Evolutionary conservation across 2,797 vertebrate species (phyloP), one percentile per base, ranked within the genome.

Genomic region (Xenops minutus): DNA sequence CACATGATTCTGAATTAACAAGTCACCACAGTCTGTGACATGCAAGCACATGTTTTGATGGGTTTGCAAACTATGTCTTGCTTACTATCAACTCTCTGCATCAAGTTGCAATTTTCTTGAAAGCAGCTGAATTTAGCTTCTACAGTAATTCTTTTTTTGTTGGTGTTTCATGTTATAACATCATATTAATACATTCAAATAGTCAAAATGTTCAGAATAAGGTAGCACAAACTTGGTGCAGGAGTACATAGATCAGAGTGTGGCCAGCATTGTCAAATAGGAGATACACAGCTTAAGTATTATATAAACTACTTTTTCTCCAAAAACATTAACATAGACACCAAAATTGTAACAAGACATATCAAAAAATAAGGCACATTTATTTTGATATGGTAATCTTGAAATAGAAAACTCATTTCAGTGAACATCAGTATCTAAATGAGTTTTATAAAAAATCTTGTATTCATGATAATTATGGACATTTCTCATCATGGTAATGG

Each of bases 351-450:
- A 97, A 98, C 97, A 98, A 97, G 97, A 98, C 95, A 29, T 97
- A 98, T 98, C 94, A 97, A 98, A 98, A 98, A 98, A 98, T 98
- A 99, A 99, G 98, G 98, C 98, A 99, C 98, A 98, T 98, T 98
- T 97, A 98, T 97, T 97, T 97, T 96, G 97, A 98, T 98, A 98
- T 97, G 97, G 81, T 97, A 97, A 97, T 97, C 97, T 98, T 96
- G 97, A 98, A 98, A 97, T 98, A 98, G 96, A 98, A 98, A 98
- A 97, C 93, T 96, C 92, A 93, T 97, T 97, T 97, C 92, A 88
- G 93, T 91, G 96, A 97, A 97, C 94, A 97, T 85, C 2, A 17
- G 95, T 97, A 98, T 97, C 96, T 96, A 97, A 97, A 97, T 98
- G 95, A 96, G 96, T 96, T 97, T 95, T 93, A 95, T 98, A 98